Evolutionary conservation across 2,888 invertebrate species (phyloP).

Genomic region (Drosophila stalkeri): DNA sequence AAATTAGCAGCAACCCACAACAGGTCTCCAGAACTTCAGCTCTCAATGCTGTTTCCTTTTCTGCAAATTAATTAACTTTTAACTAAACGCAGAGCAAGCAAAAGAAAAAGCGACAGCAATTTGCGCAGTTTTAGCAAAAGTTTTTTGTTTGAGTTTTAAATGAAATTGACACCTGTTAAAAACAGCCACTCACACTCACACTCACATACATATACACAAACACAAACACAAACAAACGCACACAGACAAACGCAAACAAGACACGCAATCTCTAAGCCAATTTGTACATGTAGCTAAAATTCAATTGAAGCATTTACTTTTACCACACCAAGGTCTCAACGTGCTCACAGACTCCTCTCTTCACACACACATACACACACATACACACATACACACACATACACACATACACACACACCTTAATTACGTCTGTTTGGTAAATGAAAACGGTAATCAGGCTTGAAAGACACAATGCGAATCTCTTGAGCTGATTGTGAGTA

Average conservation of each 20-base stretch:
- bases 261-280: slow-evolving; percentile 76
- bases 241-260: slow-evolving; percentile 10
- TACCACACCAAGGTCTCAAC: slow-evolving; percentile 31
- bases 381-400: slow-evolving; percentile 27
- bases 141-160: slow-evolving; percentile 75
- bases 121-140: slow-evolving; percentile 66
- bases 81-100: slow-evolving; percentile 56
- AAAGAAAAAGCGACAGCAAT: slow-evolving; percentile 58
- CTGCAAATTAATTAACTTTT: slow-evolving; percentile 75
- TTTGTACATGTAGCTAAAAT: slow-evolving; percentile 75
- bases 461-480: slow-evolving; percentile 74
- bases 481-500: slow-evolving; percentile 57
- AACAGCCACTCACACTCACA: slow-evolving; percentile 35
- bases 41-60: slow-evolving; percentile 1
- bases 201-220: slow-evolving; percentile 4
- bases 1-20: slow-evolving; percentile 1
- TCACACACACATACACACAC: slow-evolving; percentile 19
- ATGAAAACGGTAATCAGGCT: slow-evolving; percentile 80
- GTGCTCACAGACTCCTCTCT: slow-evolving; percentile 16
- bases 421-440: slow-evolving; percentile 81
- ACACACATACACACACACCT: slow-evolving; percentile 54
- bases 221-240: background rate
- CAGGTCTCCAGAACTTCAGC: background rate
- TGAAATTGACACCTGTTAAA: slow-evolving; percentile 79
- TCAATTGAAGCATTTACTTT: slow-evolving; percentile 73